Percentiles rank a stretch among this genome's conserved stretches.
Evolutionary conservation across 2,113 vertebrate genomes (phyloP).

Genomic region (Macquaria australasica): DNA sequence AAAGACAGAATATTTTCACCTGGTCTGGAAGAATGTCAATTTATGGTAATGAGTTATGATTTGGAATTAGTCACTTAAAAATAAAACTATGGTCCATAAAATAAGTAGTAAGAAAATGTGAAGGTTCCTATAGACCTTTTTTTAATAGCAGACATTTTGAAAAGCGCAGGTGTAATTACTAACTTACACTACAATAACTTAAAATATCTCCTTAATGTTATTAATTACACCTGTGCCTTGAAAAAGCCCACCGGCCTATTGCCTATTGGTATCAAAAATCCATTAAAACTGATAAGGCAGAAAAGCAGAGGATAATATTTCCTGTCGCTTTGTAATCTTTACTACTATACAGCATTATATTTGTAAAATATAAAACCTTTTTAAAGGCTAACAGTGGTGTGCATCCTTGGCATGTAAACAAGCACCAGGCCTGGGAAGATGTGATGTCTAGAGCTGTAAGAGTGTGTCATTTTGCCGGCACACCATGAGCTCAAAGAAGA

Average conservation of each 20-base stretch:
- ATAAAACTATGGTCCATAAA: not conserved
- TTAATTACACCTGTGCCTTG: not conserved
- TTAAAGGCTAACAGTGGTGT: conserved; percentile 11
- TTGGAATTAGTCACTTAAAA: not conserved
- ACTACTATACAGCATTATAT: not conserved
- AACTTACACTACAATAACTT: not conserved
- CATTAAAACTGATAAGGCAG: not conserved
- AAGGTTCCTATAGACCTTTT: not conserved
- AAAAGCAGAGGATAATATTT: not conserved
- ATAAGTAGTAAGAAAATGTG: not conserved
- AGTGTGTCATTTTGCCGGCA: conserved; percentile 53
- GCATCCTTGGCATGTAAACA: conserved; percentile 46
- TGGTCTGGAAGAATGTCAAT: not conserved
- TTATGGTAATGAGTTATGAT: not conserved
- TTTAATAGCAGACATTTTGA: not conserved
- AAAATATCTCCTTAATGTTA: too few relatives aligned
- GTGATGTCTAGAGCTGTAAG: conserved; percentile 67
- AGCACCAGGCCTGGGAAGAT: conserved; percentile 59
- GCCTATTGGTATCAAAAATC: not conserved
- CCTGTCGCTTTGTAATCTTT: not conserved
- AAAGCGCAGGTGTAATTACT: not conserved
- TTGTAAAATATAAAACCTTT: not conserved
- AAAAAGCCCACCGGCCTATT: not conserved
- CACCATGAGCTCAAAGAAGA: conserved; percentile 46
- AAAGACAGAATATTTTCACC: not conserved